Base-by-base conservation (phyloP, 2,113 vertebrate genomes). In the Elachura formosa region DNA sequence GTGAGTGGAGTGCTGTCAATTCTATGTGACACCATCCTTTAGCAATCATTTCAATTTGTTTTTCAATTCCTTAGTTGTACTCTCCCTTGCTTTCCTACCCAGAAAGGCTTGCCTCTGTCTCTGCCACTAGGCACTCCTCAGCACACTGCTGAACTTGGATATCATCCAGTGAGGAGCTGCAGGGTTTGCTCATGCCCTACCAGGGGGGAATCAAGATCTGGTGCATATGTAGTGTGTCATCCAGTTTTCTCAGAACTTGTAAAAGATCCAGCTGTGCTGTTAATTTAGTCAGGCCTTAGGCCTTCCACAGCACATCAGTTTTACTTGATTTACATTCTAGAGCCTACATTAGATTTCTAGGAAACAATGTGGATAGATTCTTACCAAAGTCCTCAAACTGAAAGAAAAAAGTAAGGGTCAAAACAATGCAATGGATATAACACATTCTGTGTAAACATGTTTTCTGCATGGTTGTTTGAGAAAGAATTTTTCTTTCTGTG, bases 281-380 rank as follows among this genome's bases (percentile, higher is more conserved):
- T 90, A 84, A 91, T 93, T 96, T 84, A 76, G 40, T 90, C 46
- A 79, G 58, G 52, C 76, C 22, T 90, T 69, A 67, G n/a, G 84
- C 40, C 29, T 91, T 85, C 52, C 33, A 80, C 40, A 63, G 54
- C 28, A 58, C 66, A 79, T 66, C 46, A 68, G 5, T 97, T 93
- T 94, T 90, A 29, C 38, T 89, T 83, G 69, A 92, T 48, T 95
- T 91, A 28, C 34, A 45, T 43, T 90, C 19, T 16, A 14, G 24
- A 17, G 10, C 9, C 13, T 73, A 67, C 38, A 26, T 78, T 78
- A 51, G 28, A 62, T 71, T 92, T 92, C 45, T 56, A 85, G n/a
- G 71, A 95, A 75, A 15, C 28, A 46, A 12, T 58, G 14, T 6
- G 51, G 84, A 71, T 14, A 81, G 26, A 48, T 68, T 9, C 21